These are phyloP conservation scores for Sceloporus undulatus DNA, from an alignment of 2,113 vertebrate genomes.

Conservation along the genomic window DNA sequence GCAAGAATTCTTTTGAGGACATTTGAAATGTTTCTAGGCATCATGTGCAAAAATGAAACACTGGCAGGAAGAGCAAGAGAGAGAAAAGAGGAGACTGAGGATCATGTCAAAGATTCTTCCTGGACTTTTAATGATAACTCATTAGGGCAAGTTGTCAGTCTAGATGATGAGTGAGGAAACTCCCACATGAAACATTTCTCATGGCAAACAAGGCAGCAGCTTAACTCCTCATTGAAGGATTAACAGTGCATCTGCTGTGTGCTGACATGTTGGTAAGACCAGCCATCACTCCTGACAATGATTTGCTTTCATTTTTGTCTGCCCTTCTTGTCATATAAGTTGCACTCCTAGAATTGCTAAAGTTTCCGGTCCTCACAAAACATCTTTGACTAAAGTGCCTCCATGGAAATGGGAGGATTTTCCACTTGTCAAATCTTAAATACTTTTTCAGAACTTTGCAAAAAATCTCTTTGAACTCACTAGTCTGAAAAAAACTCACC, in stretches of 20 bases:
- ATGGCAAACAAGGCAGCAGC: slow-evolving; percentile 61
- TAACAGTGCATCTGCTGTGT: slow-evolving; percentile 62
- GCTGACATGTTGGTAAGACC: slow-evolving; percentile 65
- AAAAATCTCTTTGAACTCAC: slow-evolving; percentile 6
- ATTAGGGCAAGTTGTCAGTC: slow-evolving; percentile 56
- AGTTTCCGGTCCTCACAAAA: slow-evolving; percentile 27
- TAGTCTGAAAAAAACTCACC: background rate
- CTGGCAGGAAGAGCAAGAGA: no score
- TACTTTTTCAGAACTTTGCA: slow-evolving; percentile 13
- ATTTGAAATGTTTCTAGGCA: no score
- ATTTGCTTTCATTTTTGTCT: slow-evolving; percentile 60
- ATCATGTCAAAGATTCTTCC: background rate
- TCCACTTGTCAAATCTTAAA: background rate
- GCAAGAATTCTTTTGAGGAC: no score
- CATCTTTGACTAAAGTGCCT: slow-evolving; percentile 32
- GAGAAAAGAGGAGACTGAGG: no score
- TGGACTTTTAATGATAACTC: slow-evolving; percentile 52
- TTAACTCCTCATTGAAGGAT: slow-evolving; percentile 71
- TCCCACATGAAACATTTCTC: slow-evolving; percentile 64
- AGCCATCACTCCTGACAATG: slow-evolving; percentile 47
- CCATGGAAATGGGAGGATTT: slow-evolving; percentile 2
- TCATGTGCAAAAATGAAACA: background rate
- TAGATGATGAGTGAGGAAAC: slow-evolving; percentile 68
- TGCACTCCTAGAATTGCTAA: slow-evolving; percentile 40
- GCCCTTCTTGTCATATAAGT: slow-evolving; percentile 29